Conservation (phyloP, 2,797 vertebrate species). For the Benthosema pterotum region DNA sequence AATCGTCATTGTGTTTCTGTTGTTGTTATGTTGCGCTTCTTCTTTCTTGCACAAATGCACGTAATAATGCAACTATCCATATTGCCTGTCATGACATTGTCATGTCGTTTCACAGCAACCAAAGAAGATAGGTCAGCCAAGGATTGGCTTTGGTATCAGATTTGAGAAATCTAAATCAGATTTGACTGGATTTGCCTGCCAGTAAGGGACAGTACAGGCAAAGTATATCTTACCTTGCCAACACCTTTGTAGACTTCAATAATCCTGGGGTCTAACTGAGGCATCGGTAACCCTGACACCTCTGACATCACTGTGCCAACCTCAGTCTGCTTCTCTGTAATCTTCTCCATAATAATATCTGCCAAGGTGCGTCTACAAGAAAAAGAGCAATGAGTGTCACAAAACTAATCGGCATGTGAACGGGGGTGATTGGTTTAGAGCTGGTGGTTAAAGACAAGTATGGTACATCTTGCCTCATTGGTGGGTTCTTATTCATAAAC, state of each 20-base stretch:
- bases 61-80: no score
- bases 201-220: background rate
- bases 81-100: no score
- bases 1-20: no score
- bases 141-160: no score
- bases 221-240: conserved; percentile 81
- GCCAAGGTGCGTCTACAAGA: conserved; percentile 88
- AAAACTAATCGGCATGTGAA: background rate
- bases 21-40: no score
- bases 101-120: no score
- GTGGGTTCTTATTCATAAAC: conserved; percentile 97
- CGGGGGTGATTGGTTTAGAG: background rate
- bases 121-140: no score
- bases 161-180: no score
- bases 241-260: conserved; percentile 93
- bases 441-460: background rate
- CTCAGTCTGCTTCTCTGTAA: conserved; percentile 98
- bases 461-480: conserved; percentile 81
- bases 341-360: conserved; percentile 97
- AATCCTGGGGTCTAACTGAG: conserved; percentile 90
- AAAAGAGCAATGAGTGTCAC: background rate
- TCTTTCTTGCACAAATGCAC: no score
- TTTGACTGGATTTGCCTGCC: no score
- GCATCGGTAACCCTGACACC: conserved; percentile 85
- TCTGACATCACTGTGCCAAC: conserved; percentile 93